Conservation (phyloP, 1,140 invertebrate genomes). For the Scaptomyza graminum region DNA sequence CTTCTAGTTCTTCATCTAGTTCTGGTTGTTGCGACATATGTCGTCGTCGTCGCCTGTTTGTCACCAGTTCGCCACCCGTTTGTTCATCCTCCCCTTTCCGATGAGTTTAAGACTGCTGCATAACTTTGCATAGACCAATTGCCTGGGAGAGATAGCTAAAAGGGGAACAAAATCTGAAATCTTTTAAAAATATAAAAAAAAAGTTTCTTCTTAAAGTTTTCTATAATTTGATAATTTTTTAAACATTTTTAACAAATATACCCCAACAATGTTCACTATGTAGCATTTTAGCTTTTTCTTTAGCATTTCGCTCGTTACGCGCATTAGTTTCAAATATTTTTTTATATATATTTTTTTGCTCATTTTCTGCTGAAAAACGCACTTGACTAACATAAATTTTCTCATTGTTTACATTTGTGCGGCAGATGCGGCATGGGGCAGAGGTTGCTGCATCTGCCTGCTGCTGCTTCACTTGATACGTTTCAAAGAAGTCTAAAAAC, state of each 20-base stretch:
- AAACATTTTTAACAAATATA: not conserved
- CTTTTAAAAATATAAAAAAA: too few relatives aligned
- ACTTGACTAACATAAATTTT: conserved; percentile 83
- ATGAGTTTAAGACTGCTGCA: not conserved
- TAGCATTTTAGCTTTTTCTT: not conserved
- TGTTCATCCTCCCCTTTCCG: not conserved
- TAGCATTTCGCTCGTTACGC: conserved; percentile 62
- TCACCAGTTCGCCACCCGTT: conserved; percentile 14
- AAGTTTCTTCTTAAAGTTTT: too few relatives aligned
- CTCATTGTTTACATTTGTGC: conserved; percentile 73
- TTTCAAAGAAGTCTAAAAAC: conserved; percentile 49
- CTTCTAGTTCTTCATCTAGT: conserved; percentile 9
- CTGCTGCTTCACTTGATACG: conserved; percentile 31
- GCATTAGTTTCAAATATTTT: conserved; percentile 43
- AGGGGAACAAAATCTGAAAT: too few relatives aligned
- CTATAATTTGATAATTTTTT: too few relatives aligned
- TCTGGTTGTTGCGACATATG: conserved; percentile 47
- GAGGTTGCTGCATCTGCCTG: conserved; percentile 53
- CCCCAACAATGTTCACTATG: not conserved
- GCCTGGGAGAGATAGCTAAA: conserved; percentile 7
- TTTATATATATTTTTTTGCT: conserved; percentile 64
- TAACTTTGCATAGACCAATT: conserved; percentile 21
- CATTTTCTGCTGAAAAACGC: conserved; percentile 78
- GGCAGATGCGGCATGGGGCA: conserved; percentile 27
- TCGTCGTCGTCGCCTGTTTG: conserved; percentile 49